Conservation (phyloP, 2,888 invertebrate genomes). For the Andrena camellia region DNA sequence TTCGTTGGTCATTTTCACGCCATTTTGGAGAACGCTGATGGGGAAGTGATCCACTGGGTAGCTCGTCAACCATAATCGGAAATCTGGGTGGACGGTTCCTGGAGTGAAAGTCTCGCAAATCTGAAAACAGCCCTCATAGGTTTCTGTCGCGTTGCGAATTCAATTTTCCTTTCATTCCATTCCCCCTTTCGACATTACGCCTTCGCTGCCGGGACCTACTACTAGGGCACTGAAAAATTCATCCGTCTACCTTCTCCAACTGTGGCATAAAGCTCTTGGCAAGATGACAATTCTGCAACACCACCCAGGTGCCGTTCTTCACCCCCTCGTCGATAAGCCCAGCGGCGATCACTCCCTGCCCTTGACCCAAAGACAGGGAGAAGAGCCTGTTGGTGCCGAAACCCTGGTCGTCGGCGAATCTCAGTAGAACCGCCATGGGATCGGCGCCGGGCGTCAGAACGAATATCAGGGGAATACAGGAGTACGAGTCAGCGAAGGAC, state of each 20-base stretch:
- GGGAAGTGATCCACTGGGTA: slow-evolving; percentile 97
- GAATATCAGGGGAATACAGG: slow-evolving; percentile 94
- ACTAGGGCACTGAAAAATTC: neutral
- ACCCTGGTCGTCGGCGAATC: slow-evolving; percentile 97
- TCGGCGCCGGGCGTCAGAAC: slow-evolving; percentile 97
- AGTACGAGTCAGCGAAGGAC: slow-evolving; percentile 94
- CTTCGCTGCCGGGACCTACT: neutral
- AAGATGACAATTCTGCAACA: slow-evolving; percentile 97
- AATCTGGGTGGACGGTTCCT: slow-evolving; percentile 95
- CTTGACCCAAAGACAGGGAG: slow-evolving; percentile 96
- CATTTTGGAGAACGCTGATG: slow-evolving; percentile 95
- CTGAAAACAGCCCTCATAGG: slow-evolving; percentile 82
- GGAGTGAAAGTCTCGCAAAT: slow-evolving; percentile 93
- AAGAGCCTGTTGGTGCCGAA: slow-evolving; percentile 91
- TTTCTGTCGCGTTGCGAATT: neutral
- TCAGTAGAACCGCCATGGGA: slow-evolving; percentile 95
- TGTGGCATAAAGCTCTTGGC: slow-evolving; percentile 97
- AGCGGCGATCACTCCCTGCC: slow-evolving; percentile 95
- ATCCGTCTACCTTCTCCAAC: slow-evolving; percentile 91
- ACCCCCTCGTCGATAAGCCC: slow-evolving; percentile 94
- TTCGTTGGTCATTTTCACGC: slow-evolving; percentile 98
- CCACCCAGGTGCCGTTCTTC: slow-evolving; percentile 96
- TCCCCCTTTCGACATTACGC: neutral
- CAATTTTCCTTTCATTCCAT: neutral
- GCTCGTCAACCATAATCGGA: slow-evolving; percentile 97